Evolutionary conservation across 2,888 invertebrate genomes (phyloP), one percentile per base, ranked within the genome.

Genomic region (Erebia ligea): DNA sequence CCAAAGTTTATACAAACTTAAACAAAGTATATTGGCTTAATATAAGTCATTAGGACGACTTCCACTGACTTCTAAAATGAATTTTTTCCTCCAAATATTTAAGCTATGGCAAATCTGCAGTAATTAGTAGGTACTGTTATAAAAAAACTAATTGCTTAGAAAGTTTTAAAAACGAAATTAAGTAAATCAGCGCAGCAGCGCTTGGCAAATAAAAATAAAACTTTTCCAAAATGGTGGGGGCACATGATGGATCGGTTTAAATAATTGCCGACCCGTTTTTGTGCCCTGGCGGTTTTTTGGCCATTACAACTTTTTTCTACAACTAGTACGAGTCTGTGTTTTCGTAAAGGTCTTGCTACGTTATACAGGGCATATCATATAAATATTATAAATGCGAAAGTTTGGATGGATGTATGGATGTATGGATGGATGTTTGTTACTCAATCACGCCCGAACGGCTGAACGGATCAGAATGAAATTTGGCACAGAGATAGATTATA

Each of bases 171-270:
- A 73, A 63, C 56, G 65, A 65, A 57, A 68, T 68, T 68, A 70
- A 70, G 63, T 70, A 50, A 71, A 71, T 68, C 71, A 62, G 67
- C 52, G 61, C 52, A 70, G 62, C 69, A 69, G 65, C 69, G 69
- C 62, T 57, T 52, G 56, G 50, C 42, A 69, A 67, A 68, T 71
- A 58, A 52, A 70, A 70, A 59, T 40, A 54, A 54, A 65, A 65
- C 48, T 64, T 61, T 67, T 40, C 40, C 40, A 59, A 66, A 71
- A 48, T 56, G 52, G 63, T 52, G 62, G 62, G 67, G 68, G 56
- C 65, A 65, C 72, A 72, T 73, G 76, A 76, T 73, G 75, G 73
- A 76, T 76, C 68, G 73, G 71, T 66, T 73, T 69, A 67, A 75
- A 73, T 74, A 74, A 76, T 74, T 72, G 72, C 74, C 65, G 70